A percentile compares a stretch with the other conserved stretches of the same genome.
phyloP scores from a whole-genome alignment of 35 echinoderm and acorn worm genomes.

The Lytechinus variegatus region DNA sequence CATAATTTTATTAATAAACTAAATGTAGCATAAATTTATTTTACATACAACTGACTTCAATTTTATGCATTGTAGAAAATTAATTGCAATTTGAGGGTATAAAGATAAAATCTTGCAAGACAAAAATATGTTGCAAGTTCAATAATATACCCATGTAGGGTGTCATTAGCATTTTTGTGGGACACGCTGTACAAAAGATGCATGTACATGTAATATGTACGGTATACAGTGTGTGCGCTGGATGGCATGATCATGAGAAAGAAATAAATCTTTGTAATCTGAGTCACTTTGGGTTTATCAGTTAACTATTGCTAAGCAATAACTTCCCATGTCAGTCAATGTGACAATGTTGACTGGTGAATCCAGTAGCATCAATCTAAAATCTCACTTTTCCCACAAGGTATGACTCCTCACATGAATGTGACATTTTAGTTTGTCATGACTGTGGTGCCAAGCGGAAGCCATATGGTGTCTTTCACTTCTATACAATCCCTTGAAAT shows the following conservation, averaged over 20 bases:
- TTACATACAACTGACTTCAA: too few species aligned
- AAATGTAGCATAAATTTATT: too few species aligned
- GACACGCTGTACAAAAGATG: neutral
- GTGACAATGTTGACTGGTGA: neutral
- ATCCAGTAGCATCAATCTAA: neutral
- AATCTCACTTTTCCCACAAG: neutral
- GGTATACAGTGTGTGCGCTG: too few species aligned
- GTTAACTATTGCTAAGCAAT: neutral
- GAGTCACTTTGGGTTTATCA: neutral
- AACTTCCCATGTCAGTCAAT: neutral
- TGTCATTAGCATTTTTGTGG: too few species aligned
- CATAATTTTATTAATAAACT: too few species aligned
- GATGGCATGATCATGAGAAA: neutral
- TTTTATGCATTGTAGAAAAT: too few species aligned
- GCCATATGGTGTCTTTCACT: neutral
- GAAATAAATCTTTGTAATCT: neutral
- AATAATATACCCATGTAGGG: too few species aligned
- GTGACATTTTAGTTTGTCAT: neutral
- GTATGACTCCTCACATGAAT: neutral
- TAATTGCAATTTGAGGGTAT: too few species aligned
- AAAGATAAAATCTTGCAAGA: too few species aligned
- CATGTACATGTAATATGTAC: neutral
- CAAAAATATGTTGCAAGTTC: too few species aligned
- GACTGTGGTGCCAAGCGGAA: neutral
- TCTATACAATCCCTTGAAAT: neutral